A percentile compares a stretch with the other conserved stretches of the same genome.
Conservation (phyloP, 2,888 invertebrate species). For the Tethea ocularis region DNA sequence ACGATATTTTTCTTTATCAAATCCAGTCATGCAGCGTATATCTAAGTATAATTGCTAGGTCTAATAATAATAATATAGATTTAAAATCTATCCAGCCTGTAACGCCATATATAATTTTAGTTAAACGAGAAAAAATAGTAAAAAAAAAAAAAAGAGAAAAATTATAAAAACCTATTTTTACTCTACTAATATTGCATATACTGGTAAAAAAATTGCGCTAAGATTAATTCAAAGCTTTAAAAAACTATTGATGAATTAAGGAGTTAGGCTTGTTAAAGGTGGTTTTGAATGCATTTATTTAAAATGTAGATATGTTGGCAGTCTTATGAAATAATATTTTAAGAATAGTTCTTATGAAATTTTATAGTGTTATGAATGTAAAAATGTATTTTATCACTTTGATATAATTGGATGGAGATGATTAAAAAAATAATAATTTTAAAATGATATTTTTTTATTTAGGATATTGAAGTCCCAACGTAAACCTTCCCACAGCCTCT, state of each 20-base stretch:
- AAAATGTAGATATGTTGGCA: not conserved
- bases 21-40: not conserved
- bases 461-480: too few species aligned
- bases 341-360: not conserved
- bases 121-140: too few species aligned
- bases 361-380: slow-evolving; percentile 10
- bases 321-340: slow-evolving; percentile 2
- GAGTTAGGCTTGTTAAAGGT: not conserved
- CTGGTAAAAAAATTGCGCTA: not conserved
- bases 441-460: not conserved
- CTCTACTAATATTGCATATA: not conserved
- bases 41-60: not conserved
- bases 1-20: not conserved
- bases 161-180: too few species aligned
- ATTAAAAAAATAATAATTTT: slow-evolving; percentile 10
- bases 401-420: slow-evolving; percentile 12
- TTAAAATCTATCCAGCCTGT: not conserved
- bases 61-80: not conserved
- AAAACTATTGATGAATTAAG: not conserved
- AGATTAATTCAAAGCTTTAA: not conserved
- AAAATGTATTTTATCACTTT: slow-evolving; percentile 32
- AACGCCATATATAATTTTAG: not conserved
- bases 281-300: not conserved
- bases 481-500: too few species aligned
- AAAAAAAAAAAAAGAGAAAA: too few species aligned